Conservation (phyloP, 2,888 invertebrate species). For the Agrochola macilenta region DNA sequence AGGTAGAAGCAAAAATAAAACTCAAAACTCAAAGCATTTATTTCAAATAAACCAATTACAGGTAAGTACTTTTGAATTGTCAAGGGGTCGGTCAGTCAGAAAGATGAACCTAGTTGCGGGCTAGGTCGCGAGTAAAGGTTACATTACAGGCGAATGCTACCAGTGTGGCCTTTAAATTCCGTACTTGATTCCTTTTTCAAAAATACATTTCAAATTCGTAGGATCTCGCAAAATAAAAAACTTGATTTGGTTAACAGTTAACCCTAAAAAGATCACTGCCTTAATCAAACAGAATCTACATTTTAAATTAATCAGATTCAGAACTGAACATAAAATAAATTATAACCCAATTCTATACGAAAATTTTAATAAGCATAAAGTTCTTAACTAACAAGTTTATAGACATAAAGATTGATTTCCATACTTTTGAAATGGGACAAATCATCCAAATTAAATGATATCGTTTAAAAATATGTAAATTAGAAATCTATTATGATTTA, state of each 20-base stretch:
- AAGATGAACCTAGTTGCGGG: no score
- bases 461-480: slow-evolving; percentile 31
- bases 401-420: slow-evolving; percentile 28
- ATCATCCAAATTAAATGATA: slow-evolving; percentile 6
- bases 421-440: slow-evolving; percentile 12
- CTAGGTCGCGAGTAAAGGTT: no score
- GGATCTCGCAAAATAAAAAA: background rate
- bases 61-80: no score
- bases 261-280: background rate
- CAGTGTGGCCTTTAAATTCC: background rate
- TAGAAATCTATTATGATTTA: slow-evolving; percentile 9
- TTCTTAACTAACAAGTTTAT: slow-evolving; percentile 16
- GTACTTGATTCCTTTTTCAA: slow-evolving; percentile 1
- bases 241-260: background rate
- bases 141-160: no score
- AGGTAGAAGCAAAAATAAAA: no score
- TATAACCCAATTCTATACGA: slow-evolving; percentile 7
- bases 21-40: no score
- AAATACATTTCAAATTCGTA: background rate
- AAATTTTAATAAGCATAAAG: slow-evolving; percentile 27
- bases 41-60: no score
- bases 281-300: slow-evolving; percentile 28
- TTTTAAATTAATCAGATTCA: slow-evolving; percentile 19
- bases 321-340: background rate
- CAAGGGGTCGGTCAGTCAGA: no score